phyloP scores from a whole-genome alignment of 2,113 vertebrate species.

The Oostethus manadensis region DNA sequence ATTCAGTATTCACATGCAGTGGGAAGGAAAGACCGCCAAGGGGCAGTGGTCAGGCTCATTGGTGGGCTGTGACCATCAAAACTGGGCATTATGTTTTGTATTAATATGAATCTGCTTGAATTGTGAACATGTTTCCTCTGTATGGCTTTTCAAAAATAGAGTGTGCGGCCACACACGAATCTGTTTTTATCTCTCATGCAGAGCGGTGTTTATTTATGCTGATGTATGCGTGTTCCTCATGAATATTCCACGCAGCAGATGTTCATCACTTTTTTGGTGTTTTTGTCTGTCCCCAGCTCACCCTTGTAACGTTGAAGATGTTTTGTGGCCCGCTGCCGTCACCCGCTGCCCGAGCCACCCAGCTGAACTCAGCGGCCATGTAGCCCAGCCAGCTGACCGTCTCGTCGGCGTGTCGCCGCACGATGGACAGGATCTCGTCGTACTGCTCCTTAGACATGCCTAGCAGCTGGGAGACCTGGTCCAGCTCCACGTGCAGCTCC shows the following conservation, averaged over 20 bases:
- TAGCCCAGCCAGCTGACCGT: conserved; percentile 73
- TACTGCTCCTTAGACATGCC: conserved; percentile 81
- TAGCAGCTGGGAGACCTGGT: conserved; percentile 78
- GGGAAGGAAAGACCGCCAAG: too few relatives aligned
- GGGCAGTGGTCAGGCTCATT: too few relatives aligned
- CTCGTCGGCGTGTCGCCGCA: conserved; percentile 79
- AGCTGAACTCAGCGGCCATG: conserved; percentile 81
- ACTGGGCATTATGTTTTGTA: too few relatives aligned
- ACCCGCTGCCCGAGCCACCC: conserved; percentile 78
- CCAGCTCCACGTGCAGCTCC: conserved; percentile 79
- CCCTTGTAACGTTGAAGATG: conserved; percentile 77
- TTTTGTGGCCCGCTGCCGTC: conserved; percentile 59
- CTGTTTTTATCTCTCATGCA: background rate
- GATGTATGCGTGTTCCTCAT: background rate
- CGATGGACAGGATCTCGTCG: conserved; percentile 77
- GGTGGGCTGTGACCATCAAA: too few relatives aligned
- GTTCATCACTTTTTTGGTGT: background rate
- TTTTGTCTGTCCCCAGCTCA: conserved; percentile 41
- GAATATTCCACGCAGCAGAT: background rate
- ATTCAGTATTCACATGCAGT: too few relatives aligned
- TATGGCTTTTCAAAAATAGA: too few relatives aligned
- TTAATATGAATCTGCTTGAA: too few relatives aligned
- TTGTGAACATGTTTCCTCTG: too few relatives aligned
- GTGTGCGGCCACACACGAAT: too few relatives aligned
- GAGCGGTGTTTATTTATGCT: background rate